Base-by-base conservation (phyloP, 2,113 vertebrate genomes). In the Prinia subflava region DNA sequence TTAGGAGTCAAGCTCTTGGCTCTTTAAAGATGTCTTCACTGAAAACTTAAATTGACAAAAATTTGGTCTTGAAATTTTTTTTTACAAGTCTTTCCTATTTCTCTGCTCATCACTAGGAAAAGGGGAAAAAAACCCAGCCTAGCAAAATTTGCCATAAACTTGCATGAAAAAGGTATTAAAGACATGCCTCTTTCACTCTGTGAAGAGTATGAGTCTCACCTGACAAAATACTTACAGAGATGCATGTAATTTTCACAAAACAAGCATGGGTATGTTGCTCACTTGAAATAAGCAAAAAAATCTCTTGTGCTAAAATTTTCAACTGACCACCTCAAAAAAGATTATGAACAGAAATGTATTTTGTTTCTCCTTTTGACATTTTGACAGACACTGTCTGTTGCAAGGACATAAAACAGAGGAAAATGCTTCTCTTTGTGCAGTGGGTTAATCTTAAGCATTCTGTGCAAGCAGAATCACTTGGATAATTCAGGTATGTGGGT, bases 91-190 rank as follows among this genome's bases (percentile, higher is more conserved):
- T 60, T 83, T 60, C 9, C 15, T 74, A 13, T 77, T 60, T 47
- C 23, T 77, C 44, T 20, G 8, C 10, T 63, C 6, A 37, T 44
- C 81, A 49, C 18, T 14, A 68, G 20, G 25, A 3, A 67, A 59
- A 67, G 2, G 2, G 4, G 0, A 31, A 63, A 9, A 55, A 33
- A 22, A 46, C 41, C 41, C 41, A 41, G 1, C 15, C 12, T 57
- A 25, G 15, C 4, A 80, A 74, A 75, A 49, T 8, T 49, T 12
- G 46, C 21, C 28, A 44, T 41, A 78, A 59, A 39, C 18, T 39
- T 71, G 4, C 4, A n/a, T 17, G 11, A 42, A 89, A 27, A 63
- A 27, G 6, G 52, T 42, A 59, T 39, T 39, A 35, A 63, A 57
- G 19, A 68, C 11, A 44, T 31, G 2, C 1, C 2, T 52, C 16